phyloP scores from a whole-genome alignment of 2,113 vertebrate species.

The Poeciliopsis prolifica region DNA sequence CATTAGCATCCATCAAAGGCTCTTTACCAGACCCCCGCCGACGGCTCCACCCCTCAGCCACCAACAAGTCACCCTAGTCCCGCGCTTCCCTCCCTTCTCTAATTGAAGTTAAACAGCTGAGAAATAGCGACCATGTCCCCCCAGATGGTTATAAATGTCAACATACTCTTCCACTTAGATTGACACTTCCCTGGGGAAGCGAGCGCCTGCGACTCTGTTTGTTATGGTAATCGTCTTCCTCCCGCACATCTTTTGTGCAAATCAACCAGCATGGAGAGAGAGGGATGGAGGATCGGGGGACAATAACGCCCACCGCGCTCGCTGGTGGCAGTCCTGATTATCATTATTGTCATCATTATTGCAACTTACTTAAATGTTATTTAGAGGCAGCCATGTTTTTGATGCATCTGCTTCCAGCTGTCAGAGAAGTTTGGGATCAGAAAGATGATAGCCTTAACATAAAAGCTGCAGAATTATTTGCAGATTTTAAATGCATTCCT shows the following conservation, averaged over 20 bases:
- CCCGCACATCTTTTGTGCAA: constrained; percentile 73
- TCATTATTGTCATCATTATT: constrained; percentile 52
- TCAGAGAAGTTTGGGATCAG: not conserved
- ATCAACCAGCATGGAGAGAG: constrained; percentile 46
- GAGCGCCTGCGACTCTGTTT: constrained; percentile 61
- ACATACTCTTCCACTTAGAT: constrained; percentile 76
- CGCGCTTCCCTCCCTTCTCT: constrained; percentile 23
- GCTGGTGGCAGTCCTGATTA: constrained; percentile 61
- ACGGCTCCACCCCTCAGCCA: constrained; percentile 57
- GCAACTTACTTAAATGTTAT: constrained; percentile 56
- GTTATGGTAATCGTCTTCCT: constrained; percentile 73
- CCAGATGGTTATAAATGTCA: constrained; percentile 79
- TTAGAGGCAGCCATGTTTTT: constrained; percentile 38
- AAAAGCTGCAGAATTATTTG: too few species aligned
- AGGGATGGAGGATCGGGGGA: constrained; percentile 23
- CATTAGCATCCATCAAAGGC: constrained; percentile 63
- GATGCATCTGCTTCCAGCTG: not conserved
- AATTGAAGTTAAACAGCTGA: constrained; percentile 78
- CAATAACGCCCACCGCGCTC: constrained; percentile 61
- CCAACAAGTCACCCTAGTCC: constrained; percentile 46
- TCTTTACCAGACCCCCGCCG: constrained; percentile 67
- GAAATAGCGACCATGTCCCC: constrained; percentile 66
- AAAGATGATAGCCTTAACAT: not conserved
- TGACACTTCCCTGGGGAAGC: constrained; percentile 74
- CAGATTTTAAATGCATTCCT: not conserved